phyloP scores from a whole-genome alignment of 2,888 invertebrate species.

The Agriotes lineatus region DNA sequence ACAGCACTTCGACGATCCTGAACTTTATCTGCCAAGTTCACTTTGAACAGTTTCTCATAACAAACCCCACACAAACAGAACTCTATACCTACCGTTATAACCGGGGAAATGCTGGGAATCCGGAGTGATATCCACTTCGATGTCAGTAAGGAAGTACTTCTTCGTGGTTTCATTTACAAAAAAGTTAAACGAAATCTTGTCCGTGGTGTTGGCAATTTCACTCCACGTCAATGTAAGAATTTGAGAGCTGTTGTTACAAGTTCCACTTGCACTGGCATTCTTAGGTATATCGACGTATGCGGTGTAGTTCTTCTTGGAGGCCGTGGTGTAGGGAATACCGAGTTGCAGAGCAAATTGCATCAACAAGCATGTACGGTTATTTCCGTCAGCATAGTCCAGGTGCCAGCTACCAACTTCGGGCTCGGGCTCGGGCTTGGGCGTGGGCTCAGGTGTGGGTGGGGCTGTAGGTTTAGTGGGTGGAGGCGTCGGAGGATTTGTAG shows the following conservation, averaged over 20 bases:
- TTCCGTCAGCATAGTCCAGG: slow-evolving; percentile 60
- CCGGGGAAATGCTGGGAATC: slow-evolving; percentile 46
- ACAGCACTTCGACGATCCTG: neutral
- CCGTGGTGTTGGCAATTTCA: slow-evolving; percentile 13
- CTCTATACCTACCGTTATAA: slow-evolving; percentile 36
- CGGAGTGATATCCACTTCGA: slow-evolving; percentile 40
- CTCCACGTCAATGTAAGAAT: slow-evolving; percentile 64
- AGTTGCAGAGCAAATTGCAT: slow-evolving; percentile 77
- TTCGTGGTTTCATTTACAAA: slow-evolving; percentile 44
- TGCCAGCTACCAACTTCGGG: slow-evolving; percentile 68
- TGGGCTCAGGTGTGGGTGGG: slow-evolving; percentile 59
- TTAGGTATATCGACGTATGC: slow-evolving; percentile 66
- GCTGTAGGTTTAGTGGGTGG: slow-evolving; percentile 60
- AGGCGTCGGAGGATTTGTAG: slow-evolving; percentile 49
- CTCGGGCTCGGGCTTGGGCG: slow-evolving; percentile 57
- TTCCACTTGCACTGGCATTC: slow-evolving; percentile 61
- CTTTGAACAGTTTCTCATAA: no score
- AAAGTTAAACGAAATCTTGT: slow-evolving; percentile 49
- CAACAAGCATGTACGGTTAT: slow-evolving; percentile 73
- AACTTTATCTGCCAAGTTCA: no score
- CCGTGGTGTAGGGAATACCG: slow-evolving; percentile 69
- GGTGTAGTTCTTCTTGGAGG: slow-evolving; percentile 57
- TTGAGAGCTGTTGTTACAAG: slow-evolving; percentile 62
- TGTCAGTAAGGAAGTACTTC: slow-evolving; percentile 49
- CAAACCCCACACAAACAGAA: no score